Percentiles rank a stretch among this genome's conserved stretches.
These are phyloP conservation scores for Pomacea maculata DNA, from an alignment of 1,140 invertebrate genomes.

Conservation along the genomic window DNA sequence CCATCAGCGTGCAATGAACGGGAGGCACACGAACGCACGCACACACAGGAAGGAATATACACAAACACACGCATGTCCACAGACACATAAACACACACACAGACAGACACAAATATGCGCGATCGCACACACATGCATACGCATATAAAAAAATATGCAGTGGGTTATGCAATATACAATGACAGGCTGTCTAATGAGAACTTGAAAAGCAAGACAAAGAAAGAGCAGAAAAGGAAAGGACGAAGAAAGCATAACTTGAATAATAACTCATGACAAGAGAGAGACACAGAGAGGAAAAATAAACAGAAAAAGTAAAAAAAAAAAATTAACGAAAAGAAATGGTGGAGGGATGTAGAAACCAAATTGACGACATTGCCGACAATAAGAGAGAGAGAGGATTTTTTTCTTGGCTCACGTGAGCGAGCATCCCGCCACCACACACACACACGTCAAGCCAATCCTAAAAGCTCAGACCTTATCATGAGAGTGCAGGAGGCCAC, in stretches of 20 bases:
- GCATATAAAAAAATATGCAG: neutral
- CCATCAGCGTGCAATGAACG: too few relatives aligned
- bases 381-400: too few relatives aligned
- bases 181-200: neutral
- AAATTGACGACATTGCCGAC: too few relatives aligned
- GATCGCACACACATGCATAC: neutral
- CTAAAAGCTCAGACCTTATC: too few relatives aligned
- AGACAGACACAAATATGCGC: neutral
- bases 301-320: too few relatives aligned
- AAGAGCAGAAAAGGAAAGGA: neutral
- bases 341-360: too few relatives aligned
- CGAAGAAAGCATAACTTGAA: neutral
- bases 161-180: neutral
- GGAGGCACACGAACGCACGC: too few relatives aligned
- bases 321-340: neutral
- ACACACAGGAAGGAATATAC: too few relatives aligned
- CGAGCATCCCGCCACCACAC: neutral
- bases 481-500: too few relatives aligned
- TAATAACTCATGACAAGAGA: neutral
- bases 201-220: neutral
- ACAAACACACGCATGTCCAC: too few relatives aligned
- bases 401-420: neutral
- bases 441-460: neutral
- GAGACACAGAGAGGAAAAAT: too few relatives aligned
- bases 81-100: neutral